These are phyloP conservation scores for Drosophila sp. DNA, from an alignment of 1,140 invertebrate genomes.

Conservation along the genomic window DNA sequence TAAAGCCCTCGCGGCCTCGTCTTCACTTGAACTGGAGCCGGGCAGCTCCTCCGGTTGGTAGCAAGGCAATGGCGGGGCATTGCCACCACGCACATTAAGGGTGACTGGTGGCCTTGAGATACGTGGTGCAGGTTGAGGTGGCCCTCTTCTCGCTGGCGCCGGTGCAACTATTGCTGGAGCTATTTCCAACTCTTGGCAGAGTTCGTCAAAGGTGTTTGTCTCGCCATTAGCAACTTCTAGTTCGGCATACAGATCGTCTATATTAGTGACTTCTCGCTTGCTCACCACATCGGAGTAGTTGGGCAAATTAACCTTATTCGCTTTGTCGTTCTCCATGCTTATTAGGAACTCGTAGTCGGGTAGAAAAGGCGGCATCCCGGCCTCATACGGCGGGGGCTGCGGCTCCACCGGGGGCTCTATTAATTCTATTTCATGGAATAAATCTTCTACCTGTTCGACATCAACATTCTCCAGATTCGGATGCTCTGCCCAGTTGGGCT, in stretches of 20 bases:
- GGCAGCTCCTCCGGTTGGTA: conserved; percentile 61
- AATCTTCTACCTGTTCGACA: conserved; percentile 33
- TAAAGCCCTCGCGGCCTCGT: conserved; percentile 27
- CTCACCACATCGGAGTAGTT: conserved; percentile 59
- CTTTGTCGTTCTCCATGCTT: conserved; percentile 45
- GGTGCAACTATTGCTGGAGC: conserved; percentile 2
- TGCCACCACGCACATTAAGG: conserved; percentile 54
- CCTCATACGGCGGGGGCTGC: conserved; percentile 59
- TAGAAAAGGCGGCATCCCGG: conserved; percentile 28
- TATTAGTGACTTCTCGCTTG: conserved; percentile 45
- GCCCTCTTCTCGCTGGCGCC: conserved; percentile 20
- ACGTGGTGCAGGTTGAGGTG: conserved; percentile 60
- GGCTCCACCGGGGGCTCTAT: conserved; percentile 27
- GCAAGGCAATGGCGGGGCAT: conserved; percentile 51
- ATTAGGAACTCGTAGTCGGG: conserved; percentile 71
- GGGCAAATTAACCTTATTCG: conserved; percentile 38
- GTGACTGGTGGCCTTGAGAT: conserved; percentile 42
- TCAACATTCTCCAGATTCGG: neutral
- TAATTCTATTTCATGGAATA: conserved; percentile 53
- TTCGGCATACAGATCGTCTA: conserved; percentile 66
- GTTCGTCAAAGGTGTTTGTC: conserved; percentile 50
- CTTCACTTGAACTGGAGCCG: conserved; percentile 60
- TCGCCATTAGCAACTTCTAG: conserved; percentile 31
- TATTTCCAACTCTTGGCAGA: conserved; percentile 57
- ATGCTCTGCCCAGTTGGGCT: conserved; percentile 46